Evolutionary conservation across 1,140 invertebrate genomes (phyloP), one percentile per base, ranked within the genome.

Genomic region (Bombus polaris): DNA sequence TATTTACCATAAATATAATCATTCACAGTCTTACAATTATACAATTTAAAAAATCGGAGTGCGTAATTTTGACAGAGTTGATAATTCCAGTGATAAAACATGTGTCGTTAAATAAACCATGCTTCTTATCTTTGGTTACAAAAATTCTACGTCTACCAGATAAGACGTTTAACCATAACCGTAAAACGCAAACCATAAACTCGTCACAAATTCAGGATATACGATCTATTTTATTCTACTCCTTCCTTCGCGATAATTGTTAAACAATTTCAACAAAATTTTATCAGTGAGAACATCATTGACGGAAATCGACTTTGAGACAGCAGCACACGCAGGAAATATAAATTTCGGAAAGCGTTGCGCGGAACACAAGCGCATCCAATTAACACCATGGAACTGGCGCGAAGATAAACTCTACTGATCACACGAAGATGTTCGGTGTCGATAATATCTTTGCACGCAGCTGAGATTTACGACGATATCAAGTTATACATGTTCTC

Each of bases 361-460:
- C 3, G 10, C 1, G 35, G 44, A 65, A 72, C 65, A 65, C 35
- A 1, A 72, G 32, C 18, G 13, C 5, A 39, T 28, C 75, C 42
- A 85, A 85, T 85, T 80, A 80, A 80, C 83, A 65, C 28, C 32
- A 53, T 32, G 2, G 37, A 59, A 35, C 3, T 53, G 39, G 65
- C 37, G 39, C n/a, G 10, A 68, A 47, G 77, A 85, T 71, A 71
- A 73, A 62, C 15, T 25, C 9, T 9, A 10, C 15, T 35, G 83
- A 77, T 83, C 65, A 15, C 53, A 72, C 53, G 32, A 37, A 0
- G 53, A 59, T 32, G 53, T 59, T 62, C 39, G 9, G 39, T 12
- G 18, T 85, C 75, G 76, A 85, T 80, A 80, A 73, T 57, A 85
- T 85, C 83, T 80, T 32, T 47, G 39, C 28, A 59, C 18, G 42